Evolutionary conservation across 2,888 invertebrate species (phyloP), one percentile per base, ranked within the genome.

Genomic region (Parelbella ahira): DNA sequence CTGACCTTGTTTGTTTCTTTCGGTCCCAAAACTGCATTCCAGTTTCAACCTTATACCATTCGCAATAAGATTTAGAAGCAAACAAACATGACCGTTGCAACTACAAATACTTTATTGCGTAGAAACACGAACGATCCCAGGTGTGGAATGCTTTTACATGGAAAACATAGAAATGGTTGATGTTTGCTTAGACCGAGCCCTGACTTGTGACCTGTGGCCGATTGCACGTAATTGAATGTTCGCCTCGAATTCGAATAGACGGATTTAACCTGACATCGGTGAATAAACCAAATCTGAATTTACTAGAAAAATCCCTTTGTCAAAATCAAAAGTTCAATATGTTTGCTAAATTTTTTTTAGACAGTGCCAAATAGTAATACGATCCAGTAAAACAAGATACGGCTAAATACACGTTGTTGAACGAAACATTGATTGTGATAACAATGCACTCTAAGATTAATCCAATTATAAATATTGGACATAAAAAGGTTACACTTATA

Each of bases 51-150:
- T 48, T 72, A 64, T 54, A 6, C 1, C 4, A 8, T 11, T 18
- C 0, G 0, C n/a, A 0, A 5, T 41, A 65, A 65, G 53, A 58
- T 56, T 48, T 24, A 49, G 47, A 51, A 29, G 46, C 7, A 6
- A 6, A 15, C 5, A 4, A 8, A 45, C 50, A 32, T 28, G 39
- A 39, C 63, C 49, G 58, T 51, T 49, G 44, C 37, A 53, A 50
- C 50, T 54, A 53, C 51, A 54, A 63, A 60, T 58, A 60, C 65
- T 75, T 82, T 82, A 83, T 81, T 77, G 75, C 71, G 59, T 63
- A 67, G 63, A 73, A 76, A 79, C 83, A 82, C 83, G 83, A 63
- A 72, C 77, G 71, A 72, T 70, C 72, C 74, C 79, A 81, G 80
- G 82, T 82, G 82, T 66, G 76, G 78, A 78, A 77, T 77, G 72